phyloP scores from a whole-genome alignment of 2,797 vertebrate genomes.

The Simalia tracyae region DNA sequence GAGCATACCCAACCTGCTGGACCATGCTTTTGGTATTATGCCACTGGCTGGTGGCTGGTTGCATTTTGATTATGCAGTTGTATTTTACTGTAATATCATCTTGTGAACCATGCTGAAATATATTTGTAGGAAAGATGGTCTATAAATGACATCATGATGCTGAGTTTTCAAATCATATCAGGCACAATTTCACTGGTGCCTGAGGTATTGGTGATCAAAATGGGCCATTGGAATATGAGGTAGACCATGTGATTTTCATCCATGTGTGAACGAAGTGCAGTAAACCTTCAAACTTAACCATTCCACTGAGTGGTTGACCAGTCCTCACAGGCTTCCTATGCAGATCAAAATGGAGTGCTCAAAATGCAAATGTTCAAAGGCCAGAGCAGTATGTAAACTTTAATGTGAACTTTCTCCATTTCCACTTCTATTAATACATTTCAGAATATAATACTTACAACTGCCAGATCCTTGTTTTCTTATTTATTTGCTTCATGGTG shows the following conservation, averaged over 20 bases:
- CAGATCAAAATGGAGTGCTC: neutral
- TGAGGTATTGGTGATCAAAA: neutral
- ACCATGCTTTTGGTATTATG: neutral
- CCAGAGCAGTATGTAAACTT: neutral
- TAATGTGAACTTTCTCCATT: accelerated
- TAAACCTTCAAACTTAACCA: neutral
- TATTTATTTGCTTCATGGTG: constrained; percentile 11
- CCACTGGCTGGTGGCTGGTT: neutral
- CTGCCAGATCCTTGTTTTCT: constrained; percentile 1
- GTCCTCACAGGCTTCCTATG: neutral
- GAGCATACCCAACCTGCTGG: too few species aligned
- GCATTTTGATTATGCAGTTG: neutral
- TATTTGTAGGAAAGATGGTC: neutral
- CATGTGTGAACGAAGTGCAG: neutral
- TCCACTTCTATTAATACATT: constrained; percentile 14
- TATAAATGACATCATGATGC: neutral
- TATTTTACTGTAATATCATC: neutral
- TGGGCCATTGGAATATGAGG: neutral
- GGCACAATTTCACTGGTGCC: neutral
- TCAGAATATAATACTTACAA: neutral
- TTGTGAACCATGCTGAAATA: neutral
- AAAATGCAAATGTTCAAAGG: neutral
- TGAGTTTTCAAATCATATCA: neutral
- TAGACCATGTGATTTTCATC: neutral
- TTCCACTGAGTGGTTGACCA: neutral